These are phyloP conservation scores for Agriopis marginaria DNA, from an alignment of 2,888 invertebrate genomes.

Conservation along the genomic window DNA sequence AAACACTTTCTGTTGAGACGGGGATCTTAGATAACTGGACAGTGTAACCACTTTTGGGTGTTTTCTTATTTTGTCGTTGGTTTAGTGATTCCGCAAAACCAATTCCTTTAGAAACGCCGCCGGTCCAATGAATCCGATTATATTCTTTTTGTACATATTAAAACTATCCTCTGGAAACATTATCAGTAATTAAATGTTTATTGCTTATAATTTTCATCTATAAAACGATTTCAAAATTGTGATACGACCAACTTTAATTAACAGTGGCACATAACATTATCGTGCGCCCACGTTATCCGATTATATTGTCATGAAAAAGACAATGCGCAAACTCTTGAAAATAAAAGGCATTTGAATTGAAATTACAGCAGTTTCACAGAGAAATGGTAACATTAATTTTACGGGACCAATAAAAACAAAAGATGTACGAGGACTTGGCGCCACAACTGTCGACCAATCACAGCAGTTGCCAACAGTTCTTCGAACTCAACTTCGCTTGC, in stretches of 20 bases:
- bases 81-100: conserved; percentile 56
- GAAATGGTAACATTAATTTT: conserved; percentile 16
- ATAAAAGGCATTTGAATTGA: neutral
- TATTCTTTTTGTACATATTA: neutral
- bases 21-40: conserved; percentile 18
- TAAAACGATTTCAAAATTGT: conserved; percentile 16
- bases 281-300: conserved; percentile 3
- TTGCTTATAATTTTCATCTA: conserved; percentile 24
- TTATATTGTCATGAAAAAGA: conserved; percentile 1
- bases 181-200: conserved; percentile 1
- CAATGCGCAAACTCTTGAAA: neutral
- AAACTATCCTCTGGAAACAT: conserved; percentile 1
- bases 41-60: conserved; percentile 11
- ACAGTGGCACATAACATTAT: neutral
- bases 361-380: neutral
- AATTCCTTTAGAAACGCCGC: conserved; percentile 60
- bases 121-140: conserved; percentile 19
- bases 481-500: conserved; percentile 67
- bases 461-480: conserved; percentile 74
- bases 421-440: conserved; percentile 43
- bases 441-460: conserved; percentile 61
- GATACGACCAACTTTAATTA: conserved; percentile 11
- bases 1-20: conserved; percentile 11
- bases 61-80: conserved; percentile 50
- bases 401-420: conserved; percentile 35